Evolutionary conservation across 1,140 invertebrate species (phyloP).

Genomic region (Achroia grisella): DNA sequence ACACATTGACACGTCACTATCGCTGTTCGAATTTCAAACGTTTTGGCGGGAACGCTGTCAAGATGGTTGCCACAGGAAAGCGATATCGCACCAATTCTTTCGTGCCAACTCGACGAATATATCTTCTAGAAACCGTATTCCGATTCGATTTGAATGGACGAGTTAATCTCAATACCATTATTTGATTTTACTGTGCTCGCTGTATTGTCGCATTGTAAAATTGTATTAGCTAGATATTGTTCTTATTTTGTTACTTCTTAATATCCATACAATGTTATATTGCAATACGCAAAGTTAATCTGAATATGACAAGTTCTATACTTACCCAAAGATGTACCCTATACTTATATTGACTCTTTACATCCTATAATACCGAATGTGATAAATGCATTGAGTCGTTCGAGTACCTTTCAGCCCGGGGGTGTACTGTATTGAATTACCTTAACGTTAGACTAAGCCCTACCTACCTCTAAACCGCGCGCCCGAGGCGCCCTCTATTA

Average conservation of each 20-base stretch:
- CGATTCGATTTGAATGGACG: constrained; percentile 51
- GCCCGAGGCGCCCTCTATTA: constrained; percentile 28
- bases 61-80: constrained; percentile 53
- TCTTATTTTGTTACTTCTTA: too few relatives aligned
- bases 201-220: too few relatives aligned
- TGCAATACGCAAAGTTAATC: too few relatives aligned
- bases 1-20: constrained; percentile 7
- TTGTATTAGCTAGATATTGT: too few relatives aligned
- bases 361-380: not conserved
- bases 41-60: constrained; percentile 46
- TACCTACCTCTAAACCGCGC: constrained; percentile 12
- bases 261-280: too few relatives aligned
- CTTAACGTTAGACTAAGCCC: constrained; percentile 2
- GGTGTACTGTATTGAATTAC: constrained; percentile 20
- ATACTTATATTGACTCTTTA: too few relatives aligned
- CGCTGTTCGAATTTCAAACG: constrained; percentile 49
- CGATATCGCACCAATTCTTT: constrained; percentile 67
- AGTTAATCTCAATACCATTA: constrained; percentile 48
- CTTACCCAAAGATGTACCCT: too few relatives aligned
- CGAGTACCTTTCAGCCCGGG: constrained; percentile 5
- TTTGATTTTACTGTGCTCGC: not conserved
- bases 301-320: too few relatives aligned
- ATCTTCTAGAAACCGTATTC: constrained; percentile 50
- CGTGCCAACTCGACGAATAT: constrained; percentile 46
- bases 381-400: constrained; percentile 14